phyloP scores from a whole-genome alignment of 1,140 invertebrate genomes.

The Drosophila saltans region DNA sequence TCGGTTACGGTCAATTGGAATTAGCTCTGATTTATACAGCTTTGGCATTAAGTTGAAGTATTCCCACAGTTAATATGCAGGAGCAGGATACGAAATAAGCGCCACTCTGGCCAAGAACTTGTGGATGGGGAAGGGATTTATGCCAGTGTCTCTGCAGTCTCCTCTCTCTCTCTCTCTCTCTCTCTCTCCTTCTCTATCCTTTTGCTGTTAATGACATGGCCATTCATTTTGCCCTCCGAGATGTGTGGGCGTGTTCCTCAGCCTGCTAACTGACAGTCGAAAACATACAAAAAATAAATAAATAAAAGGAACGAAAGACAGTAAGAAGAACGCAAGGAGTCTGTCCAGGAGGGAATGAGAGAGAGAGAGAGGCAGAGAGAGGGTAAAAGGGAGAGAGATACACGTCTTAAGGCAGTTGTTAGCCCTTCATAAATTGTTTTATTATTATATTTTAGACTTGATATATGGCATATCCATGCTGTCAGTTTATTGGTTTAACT shows the following conservation, averaged over 20 bases:
- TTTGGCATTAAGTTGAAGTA: neutral
- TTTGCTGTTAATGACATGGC: conserved; percentile 67
- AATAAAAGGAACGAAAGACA: neutral
- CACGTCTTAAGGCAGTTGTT: conserved; percentile 59
- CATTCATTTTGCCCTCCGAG: conserved; percentile 69
- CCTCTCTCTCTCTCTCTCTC: no score
- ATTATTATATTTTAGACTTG: conserved; percentile 78
- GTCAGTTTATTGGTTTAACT: conserved; percentile 82
- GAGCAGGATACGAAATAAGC: conserved; percentile 8
- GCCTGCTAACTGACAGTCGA: conserved; percentile 71
- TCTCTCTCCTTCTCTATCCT: neutral
- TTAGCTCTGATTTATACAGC: conserved; percentile 1
- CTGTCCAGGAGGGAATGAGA: neutral
- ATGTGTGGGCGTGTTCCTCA: conserved; percentile 60
- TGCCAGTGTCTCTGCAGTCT: no score
- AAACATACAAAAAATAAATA: conserved; percentile 15
- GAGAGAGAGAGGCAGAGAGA: neutral
- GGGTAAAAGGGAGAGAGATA: conserved; percentile 26
- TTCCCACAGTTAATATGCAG: conserved; percentile 6
- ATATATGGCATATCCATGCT: conserved; percentile 69
- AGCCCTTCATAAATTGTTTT: conserved; percentile 80
- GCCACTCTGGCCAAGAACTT: neutral
- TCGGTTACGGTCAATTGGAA: neutral
- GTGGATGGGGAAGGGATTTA: neutral
- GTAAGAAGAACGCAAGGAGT: neutral